Base-by-base conservation (phyloP, 92 coral and sea anemone species). In the Heteractis magnifica region DNA sequence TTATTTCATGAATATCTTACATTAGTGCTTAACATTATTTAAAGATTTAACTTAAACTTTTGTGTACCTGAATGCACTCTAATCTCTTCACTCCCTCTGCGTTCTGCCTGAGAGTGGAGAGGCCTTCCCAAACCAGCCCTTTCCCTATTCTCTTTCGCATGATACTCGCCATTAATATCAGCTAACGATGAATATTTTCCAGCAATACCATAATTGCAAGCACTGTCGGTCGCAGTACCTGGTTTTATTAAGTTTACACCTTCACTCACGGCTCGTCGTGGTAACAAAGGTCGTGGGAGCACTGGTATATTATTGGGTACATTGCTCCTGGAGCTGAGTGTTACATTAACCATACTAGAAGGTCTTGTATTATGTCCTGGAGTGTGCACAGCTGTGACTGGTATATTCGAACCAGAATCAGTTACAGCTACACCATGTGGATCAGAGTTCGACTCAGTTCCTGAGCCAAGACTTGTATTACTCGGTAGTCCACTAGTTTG, bases 401-500 rank as follows among this genome's bases (percentile, higher is more conserved):
- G 52, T n/a, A 52, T 50, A 65, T 44, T 49, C 19, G 53, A 21
- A 71, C 53, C 16, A 10, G 56, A 41, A 34, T 73, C 55, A 51
- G 80, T 6, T 6, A 18, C 52, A 13, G 49, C 50, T 4, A 23
- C 13, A 62, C 56, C 15, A 19, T 50, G 18, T 44, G 84, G 9
- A 70, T 78, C 81, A 8, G 82, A 62, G 16, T 19, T 56, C 1
- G 65, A 64, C 48, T 81, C 84, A 3, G 84, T 81, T 8, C 64
- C 55, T 71, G 91, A 84, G 81, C 89, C 80, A 65, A 49, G 56
- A 44, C 26, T 51, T 2, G 77, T 64, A 85, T 97, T 97, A 85
- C 97, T 97, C 0, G 99, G 93, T 80, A 89, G 92, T 7, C 98
- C 99, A 65, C 64, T 85, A 16, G 98, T 97, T 72, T 97, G 97